Base-by-base conservation (phyloP, 2,113 vertebrate genomes). In the Perca schrenkii region DNA sequence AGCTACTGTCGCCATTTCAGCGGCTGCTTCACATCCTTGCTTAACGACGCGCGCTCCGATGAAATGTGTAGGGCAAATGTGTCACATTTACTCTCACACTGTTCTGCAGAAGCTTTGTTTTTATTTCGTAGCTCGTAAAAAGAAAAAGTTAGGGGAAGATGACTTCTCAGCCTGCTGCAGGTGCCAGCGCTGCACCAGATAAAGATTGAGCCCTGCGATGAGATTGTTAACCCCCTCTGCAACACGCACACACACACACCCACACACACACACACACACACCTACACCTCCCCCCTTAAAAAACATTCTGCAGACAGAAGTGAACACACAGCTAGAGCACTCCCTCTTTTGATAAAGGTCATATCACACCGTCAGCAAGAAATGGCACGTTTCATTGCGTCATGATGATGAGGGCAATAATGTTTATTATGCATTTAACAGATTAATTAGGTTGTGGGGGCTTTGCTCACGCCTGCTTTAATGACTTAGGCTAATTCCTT, bases 291-390 rank as follows among this genome's bases (percentile, higher is more conserved):
- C 31, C 46, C 17, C 49, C 17, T 40, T 8, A 34, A 40, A 76
- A 83, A 74, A 86, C 46, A 77, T 65, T 74, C 78, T 77, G 68
- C 74, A 77, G 77, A 73, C 62, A 69, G 76, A 89, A 65, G 61
- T 72, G 73, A 81, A 70, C 47, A 22, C 66, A 72, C 16, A 57
- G 43, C 52, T 50, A 19, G 6, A 15, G 22, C 60, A 70, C 62
- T 71, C 25, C 73, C 36, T 70, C 67, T 78, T 85, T 87, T 77
- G 74, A 78, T 85, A 83, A 90, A 88, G 86, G 89, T 90, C 82
- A 78, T 36, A 68, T 85, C 77, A 71, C 84, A 79, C 40, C 52
- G 47, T 84, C 82, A 61, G 88, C 80, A 66, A 70, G 34, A 85
- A 90, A 79, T 74, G 64, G 19, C 54, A 65, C 16, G 34, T 70